Evolutionary conservation across 2,888 invertebrate species (phyloP), one percentile per base, ranked within the genome.

Genomic region (Drosophila affinis): DNA sequence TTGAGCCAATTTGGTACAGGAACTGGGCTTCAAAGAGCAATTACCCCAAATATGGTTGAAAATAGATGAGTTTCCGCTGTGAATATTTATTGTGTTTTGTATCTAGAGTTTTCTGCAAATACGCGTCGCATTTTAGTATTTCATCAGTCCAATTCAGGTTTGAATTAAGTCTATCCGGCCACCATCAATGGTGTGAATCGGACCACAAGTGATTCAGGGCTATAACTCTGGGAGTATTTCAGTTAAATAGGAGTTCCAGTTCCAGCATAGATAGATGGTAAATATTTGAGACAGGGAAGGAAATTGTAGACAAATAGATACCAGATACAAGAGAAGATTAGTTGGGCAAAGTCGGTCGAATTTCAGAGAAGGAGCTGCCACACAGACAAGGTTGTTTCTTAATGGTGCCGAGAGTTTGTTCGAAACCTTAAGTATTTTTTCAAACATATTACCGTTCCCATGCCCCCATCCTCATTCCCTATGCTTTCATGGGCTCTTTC

Each of bases 401-500:
- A 39, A 39, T n/a, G n/a, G 34, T 14, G 12, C 3, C 21, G 21
- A 21, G 21, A 21, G 21, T 32, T 39, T 24, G 24, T 39, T 14
- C 12, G 34, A 39, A 39, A 39, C 4, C 14, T 14, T 14, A 14
- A 39, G 12, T 12, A 39, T 39, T 14, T 67, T 67, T 67, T 49
- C 21, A 45, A 67, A 56, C 55, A 67, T 56, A 21, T 55, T 34
- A 21, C 34, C n/a, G n/a, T 67, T 65, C 67, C 65, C 65, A 67
- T 54, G 47, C 48, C 48, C 54, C 24, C 12, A 44, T 51, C 24
- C 44, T 24, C 24, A 32, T 3, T 44, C 17, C 9, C 27, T 51
- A 62, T 39, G 73, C 60, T 71, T 69, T 68, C 27, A 2, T 6
- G 39, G 59, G 51, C 44, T 58, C 58, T 72, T 81, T 74, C 61